Evolutionary conservation across 2,888 invertebrate genomes (phyloP), one percentile per base, ranked within the genome.

Genomic region (Parascotia fuliginaria): DNA sequence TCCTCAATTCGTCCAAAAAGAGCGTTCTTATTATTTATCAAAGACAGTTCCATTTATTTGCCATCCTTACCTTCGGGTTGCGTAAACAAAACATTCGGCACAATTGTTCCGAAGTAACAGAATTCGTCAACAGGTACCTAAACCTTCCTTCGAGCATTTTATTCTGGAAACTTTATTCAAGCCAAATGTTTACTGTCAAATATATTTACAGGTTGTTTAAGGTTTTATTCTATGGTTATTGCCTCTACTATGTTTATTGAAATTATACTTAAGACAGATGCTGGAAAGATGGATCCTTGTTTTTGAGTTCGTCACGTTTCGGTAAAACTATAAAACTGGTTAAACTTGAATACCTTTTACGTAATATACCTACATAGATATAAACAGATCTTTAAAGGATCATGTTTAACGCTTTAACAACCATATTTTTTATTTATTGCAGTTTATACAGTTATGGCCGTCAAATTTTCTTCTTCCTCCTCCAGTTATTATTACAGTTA

Each of bases 51-150:
- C 22, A 19, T 38, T n/a, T 38, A 27, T 15, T 16, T 31, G 4
- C 22, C 31, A 11, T 19, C 9, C 32, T 39, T 39, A 45, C 27
- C 32, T 29, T 32, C 14, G n/a, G 27, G n/a, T 32, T 39, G 1
- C 3, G 9, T 29, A 33, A 53, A 43, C 29, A 45, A 39, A 27
- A 47, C 33, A 27, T 16, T 39, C 3, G n/a, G 19, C 43, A 42
- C 19, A 52, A 39, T 14, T 36, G 31, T 14, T 22, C 0, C 13
- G 13, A 52, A 47, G 46, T 47, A 50, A 40, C 22, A 29, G 33
- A 16, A 38, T 50, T 28, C 38, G 13, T 44, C 29, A 44, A 46
- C 27, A 41, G 28, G 43, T 32, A 38, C 3, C 24, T 14, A 41
- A 28, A 37, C n/a, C 16, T 12, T 41, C 29, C 36, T n/a, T 7